These are phyloP conservation scores for Drosophila aldrichi DNA, from an alignment of 2,888 invertebrate species.

Conservation along the genomic window DNA sequence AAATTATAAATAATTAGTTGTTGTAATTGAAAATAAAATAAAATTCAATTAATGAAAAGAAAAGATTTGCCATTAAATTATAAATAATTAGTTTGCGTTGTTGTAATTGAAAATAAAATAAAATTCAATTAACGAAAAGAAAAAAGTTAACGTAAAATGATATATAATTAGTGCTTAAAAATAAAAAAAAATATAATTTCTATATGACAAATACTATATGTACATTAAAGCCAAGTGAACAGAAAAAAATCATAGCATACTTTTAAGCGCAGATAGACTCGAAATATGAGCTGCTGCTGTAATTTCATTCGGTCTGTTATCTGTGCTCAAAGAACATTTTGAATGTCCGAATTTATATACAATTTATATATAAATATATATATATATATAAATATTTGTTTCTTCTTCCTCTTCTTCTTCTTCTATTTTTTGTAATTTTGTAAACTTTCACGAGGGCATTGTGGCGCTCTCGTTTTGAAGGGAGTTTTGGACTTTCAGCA, in stretches of 20 bases:
- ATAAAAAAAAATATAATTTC: too few relatives aligned
- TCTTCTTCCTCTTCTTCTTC: neutral
- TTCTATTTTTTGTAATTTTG: slow-evolving; percentile 25
- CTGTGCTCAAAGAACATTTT: slow-evolving; percentile 1
- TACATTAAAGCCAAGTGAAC: neutral
- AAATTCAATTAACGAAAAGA: too few relatives aligned
- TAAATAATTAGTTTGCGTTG: too few relatives aligned
- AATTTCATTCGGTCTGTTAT: slow-evolving; percentile 1
- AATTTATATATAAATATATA: neutral
- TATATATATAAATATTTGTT: neutral
- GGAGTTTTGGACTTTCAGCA: slow-evolving; percentile 44
- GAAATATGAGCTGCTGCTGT: neutral
- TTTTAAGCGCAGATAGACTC: neutral
- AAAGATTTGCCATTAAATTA: too few relatives aligned
- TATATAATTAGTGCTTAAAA: too few relatives aligned
- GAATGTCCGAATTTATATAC: neutral
- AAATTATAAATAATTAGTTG: too few relatives aligned
- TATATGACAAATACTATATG: neutral
- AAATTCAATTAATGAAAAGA: too few relatives aligned
- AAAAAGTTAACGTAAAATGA: too few relatives aligned
- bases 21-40: too few relatives aligned
- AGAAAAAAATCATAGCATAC: neutral
- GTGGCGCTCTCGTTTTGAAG: slow-evolving; percentile 33
- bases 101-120: too few relatives aligned
- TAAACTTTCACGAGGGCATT: slow-evolving; percentile 63